Evolutionary conservation across 1,140 invertebrate genomes (phyloP), one percentile per base, ranked within the genome.

Genomic region (Neodiprion virginianus): DNA sequence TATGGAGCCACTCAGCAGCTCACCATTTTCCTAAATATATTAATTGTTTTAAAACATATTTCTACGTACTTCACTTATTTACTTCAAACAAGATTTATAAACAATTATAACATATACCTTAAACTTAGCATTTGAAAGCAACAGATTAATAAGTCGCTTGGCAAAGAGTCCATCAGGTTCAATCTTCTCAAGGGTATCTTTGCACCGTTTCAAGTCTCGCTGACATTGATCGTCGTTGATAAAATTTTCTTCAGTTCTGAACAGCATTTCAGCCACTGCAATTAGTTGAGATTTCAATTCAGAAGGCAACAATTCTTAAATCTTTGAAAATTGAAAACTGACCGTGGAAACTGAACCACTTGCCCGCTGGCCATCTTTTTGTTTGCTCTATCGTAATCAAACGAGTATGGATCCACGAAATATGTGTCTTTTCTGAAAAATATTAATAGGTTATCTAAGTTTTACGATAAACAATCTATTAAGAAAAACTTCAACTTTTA

Each of bases 361-460:
- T 48, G 10, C 61, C 21, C 17, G 66, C 10, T 17, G 0, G n/a
- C 53, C 67, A 77, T 71, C 21, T 28, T 72, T 48, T 79, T 74
- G 5, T 23, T 74, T 9, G 74, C 67, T 40, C 75, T 77, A 50
- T 81, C 72, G 69, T 82, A 83, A 74, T 76, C 82, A 67, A 84
- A 79, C 8, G 83, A 83, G 75, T 82, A 74, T 53, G 83, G 82
- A 80, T 85, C 81, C 23, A 84, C 8, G 9, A 78, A 53, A 11
- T 81, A 49, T 10, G 79, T 69, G 7, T 77, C 8, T 17, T 61
- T 17, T 12, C 53, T 61, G 53, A 61, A 61, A 61, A 61, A 17
- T 5, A 12, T 40, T 40, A 40, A 40, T 40, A 40, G 28, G 28
- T 40, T 40, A 40, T 40, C 28, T 5, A 40, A 40, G 5, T 40